Evolutionary conservation across 2,113 vertebrate species (phyloP).

Genomic region (Emydura subglobosa): DNA sequence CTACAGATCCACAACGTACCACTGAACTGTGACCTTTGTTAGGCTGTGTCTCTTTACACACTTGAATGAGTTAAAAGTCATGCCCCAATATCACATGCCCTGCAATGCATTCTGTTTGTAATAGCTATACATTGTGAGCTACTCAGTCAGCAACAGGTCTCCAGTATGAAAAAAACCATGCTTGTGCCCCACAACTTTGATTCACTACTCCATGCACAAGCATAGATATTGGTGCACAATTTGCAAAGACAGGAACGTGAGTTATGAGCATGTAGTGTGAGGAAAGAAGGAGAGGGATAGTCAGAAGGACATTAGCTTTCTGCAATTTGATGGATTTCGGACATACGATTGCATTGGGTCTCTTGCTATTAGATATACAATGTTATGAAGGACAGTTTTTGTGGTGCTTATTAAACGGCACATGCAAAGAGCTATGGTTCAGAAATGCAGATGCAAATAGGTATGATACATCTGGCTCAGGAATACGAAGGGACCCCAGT

Average conservation of each 20-base stretch:
- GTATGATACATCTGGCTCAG: fast-evolving
- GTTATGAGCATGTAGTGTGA: fast-evolving
- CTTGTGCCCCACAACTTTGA: not conserved
- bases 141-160: not conserved
- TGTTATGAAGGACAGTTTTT: fast-evolving
- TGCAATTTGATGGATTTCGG: not conserved
- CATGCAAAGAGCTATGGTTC: not conserved
- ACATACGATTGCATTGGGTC: fast-evolving
- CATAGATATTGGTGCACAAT: not conserved
- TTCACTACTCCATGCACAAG: not conserved
- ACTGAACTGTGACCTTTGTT: not conserved
- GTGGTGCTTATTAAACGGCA: not conserved
- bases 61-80: not conserved
- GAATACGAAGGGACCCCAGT: fast-evolving
- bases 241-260: not conserved
- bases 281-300: fast-evolving
- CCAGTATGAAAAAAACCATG: not conserved
- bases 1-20: not conserved
- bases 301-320: not conserved
- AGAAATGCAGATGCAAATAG: fast-evolving
- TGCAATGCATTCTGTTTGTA: fast-evolving
- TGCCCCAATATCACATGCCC: fast-evolving
- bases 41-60: not conserved
- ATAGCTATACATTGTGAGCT: fast-evolving
- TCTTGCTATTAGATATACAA: fast-evolving